These are phyloP conservation scores for Teleiodes luculella DNA, from an alignment of 2,888 invertebrate species.

Conservation along the genomic window DNA sequence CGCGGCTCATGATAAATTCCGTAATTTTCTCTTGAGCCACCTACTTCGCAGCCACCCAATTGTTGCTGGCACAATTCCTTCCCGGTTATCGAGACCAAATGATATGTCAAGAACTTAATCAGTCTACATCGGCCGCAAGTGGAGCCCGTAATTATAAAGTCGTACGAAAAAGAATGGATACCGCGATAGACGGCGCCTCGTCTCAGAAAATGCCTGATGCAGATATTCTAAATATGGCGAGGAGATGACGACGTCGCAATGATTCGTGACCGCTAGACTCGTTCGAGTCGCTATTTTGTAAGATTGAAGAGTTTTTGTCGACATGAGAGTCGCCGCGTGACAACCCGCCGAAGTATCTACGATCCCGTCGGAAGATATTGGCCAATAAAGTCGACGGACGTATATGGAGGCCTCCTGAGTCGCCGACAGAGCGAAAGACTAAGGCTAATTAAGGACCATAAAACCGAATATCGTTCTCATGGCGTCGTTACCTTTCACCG, in stretches of 20 bases:
- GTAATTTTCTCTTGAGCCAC: constrained; percentile 34
- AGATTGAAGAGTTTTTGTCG: constrained; percentile 35
- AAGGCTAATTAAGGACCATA: constrained; percentile 73
- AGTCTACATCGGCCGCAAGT: constrained; percentile 44
- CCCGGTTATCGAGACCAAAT: constrained; percentile 37
- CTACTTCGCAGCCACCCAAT: constrained; percentile 27
- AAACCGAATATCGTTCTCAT: constrained; percentile 68
- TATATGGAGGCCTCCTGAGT: constrained; percentile 51
- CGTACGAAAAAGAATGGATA: constrained; percentile 68
- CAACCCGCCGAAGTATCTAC: constrained; percentile 57
- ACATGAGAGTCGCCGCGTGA: constrained; percentile 41
- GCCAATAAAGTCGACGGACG: constrained; percentile 58
- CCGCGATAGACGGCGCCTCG: constrained; percentile 42
- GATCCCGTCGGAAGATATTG: constrained; percentile 51
- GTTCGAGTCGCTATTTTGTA: constrained; percentile 7
- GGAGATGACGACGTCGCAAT: constrained; percentile 25
- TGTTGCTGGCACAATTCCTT: constrained; percentile 11
- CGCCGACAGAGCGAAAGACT: constrained; percentile 63
- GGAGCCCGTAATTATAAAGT: constrained; percentile 65
- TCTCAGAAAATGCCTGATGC: constrained; percentile 29
- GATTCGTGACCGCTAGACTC: constrained; percentile 14
- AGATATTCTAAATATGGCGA: constrained; percentile 29
- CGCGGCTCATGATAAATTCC: constrained; percentile 35
- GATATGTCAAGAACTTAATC: constrained; percentile 68
- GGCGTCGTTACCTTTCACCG: constrained; percentile 66